Evolutionary conservation across 2,888 invertebrate species (phyloP).

Genomic region (Scrobipalpa atriplicella): DNA sequence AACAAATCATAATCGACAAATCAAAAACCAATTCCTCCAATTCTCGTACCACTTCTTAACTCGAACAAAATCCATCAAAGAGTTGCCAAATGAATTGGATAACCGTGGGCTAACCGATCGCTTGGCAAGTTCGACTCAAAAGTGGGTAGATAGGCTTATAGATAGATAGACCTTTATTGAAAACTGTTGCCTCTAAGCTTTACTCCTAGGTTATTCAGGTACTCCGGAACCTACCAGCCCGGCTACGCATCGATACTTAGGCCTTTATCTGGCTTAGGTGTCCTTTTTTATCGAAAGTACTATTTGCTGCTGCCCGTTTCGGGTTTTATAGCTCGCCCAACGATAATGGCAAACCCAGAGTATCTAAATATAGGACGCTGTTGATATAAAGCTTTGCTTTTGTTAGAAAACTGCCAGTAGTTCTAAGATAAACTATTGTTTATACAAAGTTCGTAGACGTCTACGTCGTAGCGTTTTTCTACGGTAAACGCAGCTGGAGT

Average conservation of each 20-base stretch:
- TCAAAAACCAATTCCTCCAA: not conserved
- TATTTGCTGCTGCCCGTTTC: slow-evolving; percentile 15
- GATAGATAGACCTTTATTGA: not conserved
- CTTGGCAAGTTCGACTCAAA: slow-evolving; percentile 1
- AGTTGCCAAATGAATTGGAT: slow-evolving; percentile 9
- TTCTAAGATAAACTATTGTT: not conserved
- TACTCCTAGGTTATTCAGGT: slow-evolving; percentile 5
- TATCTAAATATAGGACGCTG: slow-evolving; percentile 6
- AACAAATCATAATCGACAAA: not conserved
- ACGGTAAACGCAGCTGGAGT: not conserved
- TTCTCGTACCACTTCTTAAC: not conserved
- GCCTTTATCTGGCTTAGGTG: no score
- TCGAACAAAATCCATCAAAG: slow-evolving; percentile 14
- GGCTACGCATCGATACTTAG: slow-evolving; percentile 12
- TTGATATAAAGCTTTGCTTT: slow-evolving; percentile 16
- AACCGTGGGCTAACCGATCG: slow-evolving; percentile 5
- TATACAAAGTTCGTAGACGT: not conserved
- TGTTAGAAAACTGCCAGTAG: slow-evolving; percentile 5
- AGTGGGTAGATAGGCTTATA: not conserved
- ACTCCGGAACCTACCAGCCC: not conserved
- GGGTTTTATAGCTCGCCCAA: slow-evolving; percentile 13
- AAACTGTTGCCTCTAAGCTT: not conserved
- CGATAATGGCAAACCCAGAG: slow-evolving; percentile 17
- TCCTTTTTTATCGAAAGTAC: slow-evolving; percentile 23
- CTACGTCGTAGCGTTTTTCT: not conserved